Conservation (phyloP, 2,113 vertebrate species). For the Lepisosteus oculatus region DNA sequence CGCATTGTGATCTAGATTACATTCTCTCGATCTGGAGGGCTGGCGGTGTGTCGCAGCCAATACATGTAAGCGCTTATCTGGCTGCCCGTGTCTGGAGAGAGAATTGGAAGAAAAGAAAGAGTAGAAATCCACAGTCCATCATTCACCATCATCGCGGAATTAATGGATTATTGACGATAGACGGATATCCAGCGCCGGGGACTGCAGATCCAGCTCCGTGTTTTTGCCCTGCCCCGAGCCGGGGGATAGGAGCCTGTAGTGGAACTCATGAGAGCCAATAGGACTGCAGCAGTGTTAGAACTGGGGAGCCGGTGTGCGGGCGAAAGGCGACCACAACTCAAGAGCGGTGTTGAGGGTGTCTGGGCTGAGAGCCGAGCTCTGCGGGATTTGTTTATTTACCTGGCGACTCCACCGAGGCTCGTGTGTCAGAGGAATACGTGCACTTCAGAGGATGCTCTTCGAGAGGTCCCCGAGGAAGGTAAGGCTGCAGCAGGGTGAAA, state of each 20-base stretch:
- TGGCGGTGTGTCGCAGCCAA: too few species aligned
- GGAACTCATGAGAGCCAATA: slow-evolving; percentile 57
- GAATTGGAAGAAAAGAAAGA: too few species aligned
- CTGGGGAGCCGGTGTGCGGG: slow-evolving; percentile 46
- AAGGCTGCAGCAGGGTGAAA: slow-evolving; percentile 26
- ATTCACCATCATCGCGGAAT: too few species aligned
- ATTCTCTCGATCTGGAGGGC: too few species aligned
- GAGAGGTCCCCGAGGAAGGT: slow-evolving; percentile 40
- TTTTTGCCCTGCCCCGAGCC: slow-evolving; percentile 53
- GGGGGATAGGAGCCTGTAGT: slow-evolving; percentile 12
- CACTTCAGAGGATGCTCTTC: slow-evolving; percentile 22
- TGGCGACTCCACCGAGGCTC: slow-evolving; percentile 37
- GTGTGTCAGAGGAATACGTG: slow-evolving; percentile 53
- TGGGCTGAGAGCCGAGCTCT: slow-evolving; percentile 27
- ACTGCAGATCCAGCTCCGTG: background rate
- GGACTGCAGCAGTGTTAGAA: slow-evolving; percentile 42
- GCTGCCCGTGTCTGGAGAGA: too few species aligned
- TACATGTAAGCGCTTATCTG: too few species aligned
- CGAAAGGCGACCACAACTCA: slow-evolving; percentile 17
- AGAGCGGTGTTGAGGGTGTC: slow-evolving; percentile 35
- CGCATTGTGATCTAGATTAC: too few species aligned
- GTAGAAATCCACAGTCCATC: too few species aligned
- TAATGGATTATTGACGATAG: too few species aligned
- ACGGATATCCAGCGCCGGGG: background rate
- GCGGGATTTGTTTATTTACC: slow-evolving; percentile 29